A percentile compares a stretch with the other conserved stretches of the same genome.
Conservation (phyloP, 1,140 invertebrate genomes). For the Diorhabda sublineata region DNA sequence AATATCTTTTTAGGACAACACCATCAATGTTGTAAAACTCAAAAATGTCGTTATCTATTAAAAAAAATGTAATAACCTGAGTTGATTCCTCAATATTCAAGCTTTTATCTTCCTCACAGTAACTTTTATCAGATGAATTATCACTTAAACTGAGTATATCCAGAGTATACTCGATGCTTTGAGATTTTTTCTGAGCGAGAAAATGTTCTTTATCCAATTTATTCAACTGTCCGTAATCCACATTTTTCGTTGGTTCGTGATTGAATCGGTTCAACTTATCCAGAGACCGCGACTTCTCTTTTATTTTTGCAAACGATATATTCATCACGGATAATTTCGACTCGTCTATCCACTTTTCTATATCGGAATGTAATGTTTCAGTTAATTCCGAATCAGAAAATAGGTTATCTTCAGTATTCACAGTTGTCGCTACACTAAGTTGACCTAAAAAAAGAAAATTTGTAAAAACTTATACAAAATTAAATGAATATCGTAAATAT, state of each 20-base stretch:
- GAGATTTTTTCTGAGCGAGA: conserved; percentile 25
- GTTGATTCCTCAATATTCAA: conserved; percentile 21
- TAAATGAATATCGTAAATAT: conserved; percentile 1
- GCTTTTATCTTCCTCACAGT: conserved; percentile 32
- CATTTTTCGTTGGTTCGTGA: conserved; percentile 5
- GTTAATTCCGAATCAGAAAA: conserved; percentile 39
- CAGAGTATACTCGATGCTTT: conserved; percentile 32
- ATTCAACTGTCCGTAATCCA: conserved; percentile 14
- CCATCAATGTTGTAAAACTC: no score
- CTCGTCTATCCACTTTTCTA: conserved; percentile 44
- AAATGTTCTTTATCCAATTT: conserved; percentile 23
- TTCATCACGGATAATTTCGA: conserved; percentile 42
- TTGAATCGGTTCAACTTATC: conserved; percentile 6
- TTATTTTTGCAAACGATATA: conserved; percentile 29
- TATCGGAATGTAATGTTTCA: conserved; percentile 38
- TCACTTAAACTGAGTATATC: conserved; percentile 32
- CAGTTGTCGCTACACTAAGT: conserved; percentile 45
- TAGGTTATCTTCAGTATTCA: conserved; percentile 42
- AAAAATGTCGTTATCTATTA: no score
- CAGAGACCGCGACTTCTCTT: conserved; percentile 27
- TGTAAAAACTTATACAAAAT: conserved; percentile 5
- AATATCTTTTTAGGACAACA: no score
- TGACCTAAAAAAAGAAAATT: conserved; percentile 37
- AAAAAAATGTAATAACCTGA: conserved; percentile 18
- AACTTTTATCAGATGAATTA: conserved; percentile 41